Base-by-base conservation (phyloP, 2,113 vertebrate species). In the Dunckerocampus dactyliophorus region DNA sequence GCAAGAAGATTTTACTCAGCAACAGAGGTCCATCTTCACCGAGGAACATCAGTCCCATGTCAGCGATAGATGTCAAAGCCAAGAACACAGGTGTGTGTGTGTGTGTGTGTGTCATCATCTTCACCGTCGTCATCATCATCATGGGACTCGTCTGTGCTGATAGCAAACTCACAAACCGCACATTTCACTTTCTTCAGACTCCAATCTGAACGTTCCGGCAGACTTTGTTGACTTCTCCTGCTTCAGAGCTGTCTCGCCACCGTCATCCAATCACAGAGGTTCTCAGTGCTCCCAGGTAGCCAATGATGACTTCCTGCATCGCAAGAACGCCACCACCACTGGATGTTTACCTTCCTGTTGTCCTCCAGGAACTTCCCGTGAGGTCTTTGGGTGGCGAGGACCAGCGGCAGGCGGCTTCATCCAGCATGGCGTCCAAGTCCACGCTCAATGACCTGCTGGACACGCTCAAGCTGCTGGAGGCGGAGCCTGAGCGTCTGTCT, bases 391-490 rank as follows among this genome's bases (percentile, higher is more conserved):
- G 87, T 0, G 74, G 82, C 0, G 90, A 93, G 63, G 92, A 89
- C 3, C 78, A 85, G 65, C 87, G 81, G 56, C 63, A 9, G 66
- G 60, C 57, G 66, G 70, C 67, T 10, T 61, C 0, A 11, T 81
- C 76, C 51, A 89, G 85, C 80, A 83, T 85, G 60, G 55, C 88
- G 3, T 91, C 94, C 62, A 94, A 91, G 72, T 93, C 85, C 16
- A 93, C 93, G 0, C 89, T 98, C 17, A 92, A 81, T 0, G 93
- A 98, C 59, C 89, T 99, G 69, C 89, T 99, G 76, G 95, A 96
- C 88, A 95, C 93, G 0, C 82, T 99, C 22, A 91, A 86, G 85
- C 89, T 95, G 51, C 62, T 98, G 21, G 96, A 98, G 79, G 92
- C 93, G 62, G 94, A 93, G 59, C 94, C 97, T 0, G 89, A 94